Evolutionary conservation across 1,140 invertebrate species (phyloP).

Genomic region (Solen grandis): DNA sequence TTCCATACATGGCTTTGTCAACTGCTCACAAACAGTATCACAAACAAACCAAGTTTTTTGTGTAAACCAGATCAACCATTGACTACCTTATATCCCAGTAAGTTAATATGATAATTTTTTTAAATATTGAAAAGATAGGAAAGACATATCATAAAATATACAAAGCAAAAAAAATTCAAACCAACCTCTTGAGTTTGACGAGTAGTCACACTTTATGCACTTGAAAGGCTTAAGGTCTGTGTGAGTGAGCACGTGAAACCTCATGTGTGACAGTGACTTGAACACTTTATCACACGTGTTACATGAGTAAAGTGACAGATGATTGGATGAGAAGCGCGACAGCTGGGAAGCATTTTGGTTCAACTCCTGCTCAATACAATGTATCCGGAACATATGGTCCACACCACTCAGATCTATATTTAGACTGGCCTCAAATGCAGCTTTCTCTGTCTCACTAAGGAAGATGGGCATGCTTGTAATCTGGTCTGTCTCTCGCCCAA

Average conservation of each 20-base stretch:
- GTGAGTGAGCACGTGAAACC: constrained; percentile 79
- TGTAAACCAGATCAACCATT: too few relatives aligned
- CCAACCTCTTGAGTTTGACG: constrained; percentile 80
- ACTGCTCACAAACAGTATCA: too few relatives aligned
- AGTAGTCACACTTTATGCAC: constrained; percentile 79
- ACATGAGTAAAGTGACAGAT: constrained; percentile 78
- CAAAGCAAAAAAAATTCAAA: too few relatives aligned
- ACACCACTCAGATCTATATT: constrained; percentile 77
- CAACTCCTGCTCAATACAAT: constrained; percentile 78
- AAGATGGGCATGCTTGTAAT: constrained; percentile 75
- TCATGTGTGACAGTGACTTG: constrained; percentile 80
- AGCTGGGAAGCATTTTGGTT: constrained; percentile 67
- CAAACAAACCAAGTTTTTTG: too few relatives aligned
- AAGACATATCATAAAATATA: too few relatives aligned
- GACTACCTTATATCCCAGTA: too few relatives aligned
- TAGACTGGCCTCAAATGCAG: constrained; percentile 73
- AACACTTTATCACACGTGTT: constrained; percentile 80
- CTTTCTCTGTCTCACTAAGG: constrained; percentile 71
- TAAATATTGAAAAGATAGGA: too few relatives aligned
- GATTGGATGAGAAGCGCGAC: constrained; percentile 54
- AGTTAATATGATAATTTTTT: too few relatives aligned
- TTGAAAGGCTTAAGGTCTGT: constrained; percentile 80
- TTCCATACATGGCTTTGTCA: too few relatives aligned
- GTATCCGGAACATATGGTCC: constrained; percentile 73
- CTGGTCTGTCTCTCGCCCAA: constrained; percentile 60